These are phyloP conservation scores for Temnothorax rugatulus DNA, from an alignment of 2,888 invertebrate species.

Conservation along the genomic window DNA sequence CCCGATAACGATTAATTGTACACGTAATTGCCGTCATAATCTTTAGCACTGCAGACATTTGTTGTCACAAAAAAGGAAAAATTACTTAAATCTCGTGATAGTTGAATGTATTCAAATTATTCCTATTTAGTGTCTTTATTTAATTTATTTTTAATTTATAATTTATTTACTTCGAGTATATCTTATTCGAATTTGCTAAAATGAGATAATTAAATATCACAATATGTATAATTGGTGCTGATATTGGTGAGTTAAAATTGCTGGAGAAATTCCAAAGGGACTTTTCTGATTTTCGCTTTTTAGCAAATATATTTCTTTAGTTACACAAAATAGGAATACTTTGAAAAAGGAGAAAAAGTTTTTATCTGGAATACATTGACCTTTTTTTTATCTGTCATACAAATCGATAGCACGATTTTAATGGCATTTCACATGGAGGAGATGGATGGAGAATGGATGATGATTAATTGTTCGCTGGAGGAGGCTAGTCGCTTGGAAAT, in stretches of 20 bases:
- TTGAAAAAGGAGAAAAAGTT: neutral
- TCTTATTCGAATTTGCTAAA: neutral
- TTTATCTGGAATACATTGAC: neutral
- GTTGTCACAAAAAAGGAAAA: neutral
- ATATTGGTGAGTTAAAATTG: neutral
- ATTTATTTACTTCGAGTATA: neutral
- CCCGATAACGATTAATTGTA: constrained; percentile 13
- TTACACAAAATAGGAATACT: neutral
- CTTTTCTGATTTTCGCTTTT: neutral
- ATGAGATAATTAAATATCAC: neutral
- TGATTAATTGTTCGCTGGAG: constrained; percentile 74
- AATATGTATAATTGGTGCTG: neutral
- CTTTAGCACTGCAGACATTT: neutral
- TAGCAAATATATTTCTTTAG: neutral
- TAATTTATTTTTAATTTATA: neutral
- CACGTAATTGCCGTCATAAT: neutral
- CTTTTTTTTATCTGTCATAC: too few relatives aligned
- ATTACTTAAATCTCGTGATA: neutral
- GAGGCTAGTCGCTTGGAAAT: neutral
- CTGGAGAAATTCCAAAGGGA: neutral
- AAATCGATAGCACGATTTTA: neutral
- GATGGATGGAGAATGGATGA: constrained; percentile 32
- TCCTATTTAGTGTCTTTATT: neutral
- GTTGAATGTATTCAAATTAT: neutral
- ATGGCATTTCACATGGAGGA: neutral